These are phyloP conservation scores for Chionoecetes opilio DNA, from an alignment of 1,140 invertebrate genomes.

Conservation along the genomic window DNA sequence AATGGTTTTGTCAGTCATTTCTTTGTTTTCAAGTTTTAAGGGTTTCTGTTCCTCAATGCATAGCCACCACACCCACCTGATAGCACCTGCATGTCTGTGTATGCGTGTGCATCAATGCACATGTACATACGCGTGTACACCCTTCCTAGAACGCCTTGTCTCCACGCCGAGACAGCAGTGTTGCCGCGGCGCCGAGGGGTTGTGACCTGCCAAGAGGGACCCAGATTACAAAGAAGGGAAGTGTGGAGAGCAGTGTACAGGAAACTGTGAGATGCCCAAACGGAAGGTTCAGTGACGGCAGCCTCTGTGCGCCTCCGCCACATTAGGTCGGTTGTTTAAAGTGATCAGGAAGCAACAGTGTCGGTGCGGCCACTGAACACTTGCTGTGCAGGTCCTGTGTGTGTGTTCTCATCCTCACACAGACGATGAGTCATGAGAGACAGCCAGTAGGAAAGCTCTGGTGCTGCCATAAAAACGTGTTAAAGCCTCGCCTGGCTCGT, in stretches of 20 bases:
- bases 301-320: slow-evolving; percentile 7
- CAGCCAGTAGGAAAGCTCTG: background rate
- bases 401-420: background rate
- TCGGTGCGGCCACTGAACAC: background rate
- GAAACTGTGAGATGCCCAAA: slow-evolving; percentile 32
- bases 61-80: background rate
- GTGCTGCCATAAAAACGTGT: slow-evolving; percentile 51
- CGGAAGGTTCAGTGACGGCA: background rate
- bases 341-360: background rate
- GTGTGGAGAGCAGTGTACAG: slow-evolving; percentile 44
- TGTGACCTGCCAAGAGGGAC: slow-evolving; percentile 56
- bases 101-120: background rate
- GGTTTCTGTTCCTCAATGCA: background rate
- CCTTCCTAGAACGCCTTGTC: background rate
- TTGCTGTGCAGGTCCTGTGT: background rate
- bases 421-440: background rate
- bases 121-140: background rate
- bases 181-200: slow-evolving; percentile 59
- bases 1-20: background rate
- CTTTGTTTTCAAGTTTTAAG: background rate
- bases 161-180: background rate
- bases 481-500: slow-evolving; percentile 28
- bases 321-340: background rate
- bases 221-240: slow-evolving; percentile 58
- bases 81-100: too few relatives aligned